phyloP scores from a whole-genome alignment of 2,888 invertebrate genomes.

The Dolichopus griseipennis region DNA sequence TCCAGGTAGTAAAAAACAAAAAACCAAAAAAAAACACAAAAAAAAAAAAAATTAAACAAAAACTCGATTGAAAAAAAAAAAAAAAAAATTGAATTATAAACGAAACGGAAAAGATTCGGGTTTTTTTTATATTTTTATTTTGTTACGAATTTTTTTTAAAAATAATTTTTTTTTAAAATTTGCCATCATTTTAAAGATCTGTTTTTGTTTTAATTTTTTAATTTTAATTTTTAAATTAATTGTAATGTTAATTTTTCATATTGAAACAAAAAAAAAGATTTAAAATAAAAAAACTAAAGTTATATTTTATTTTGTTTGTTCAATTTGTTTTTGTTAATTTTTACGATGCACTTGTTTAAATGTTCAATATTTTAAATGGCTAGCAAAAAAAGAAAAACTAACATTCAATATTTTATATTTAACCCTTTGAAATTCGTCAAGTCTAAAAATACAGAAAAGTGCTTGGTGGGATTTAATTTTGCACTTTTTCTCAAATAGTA shows the following conservation, averaged over 20 bases:
- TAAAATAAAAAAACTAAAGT: background rate
- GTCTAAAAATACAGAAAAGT: no score
- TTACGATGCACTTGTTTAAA: background rate
- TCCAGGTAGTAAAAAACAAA: conserved; percentile 52
- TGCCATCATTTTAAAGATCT: no score
- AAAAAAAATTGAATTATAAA: background rate
- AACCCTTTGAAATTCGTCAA: no score
- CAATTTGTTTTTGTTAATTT: background rate
- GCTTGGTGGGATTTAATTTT: no score
- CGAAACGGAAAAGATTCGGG: background rate
- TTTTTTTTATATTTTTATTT: background rate
- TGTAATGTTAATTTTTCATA: background rate
- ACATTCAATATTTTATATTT: no score
- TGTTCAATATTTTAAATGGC: no score
- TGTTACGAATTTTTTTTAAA: background rate
- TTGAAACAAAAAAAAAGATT: no score
- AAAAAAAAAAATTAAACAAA: background rate
- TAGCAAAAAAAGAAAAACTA: no score
- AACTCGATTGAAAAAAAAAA: background rate
- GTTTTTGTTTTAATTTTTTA: background rate
- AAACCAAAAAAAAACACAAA: conserved; percentile 20
- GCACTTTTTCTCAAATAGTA: no score
- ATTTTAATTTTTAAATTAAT: no score
- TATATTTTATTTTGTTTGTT: background rate
- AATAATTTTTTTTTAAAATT: background rate